Percentiles rank a stretch among this genome's conserved stretches.
These are phyloP conservation scores for Myotis pilosus DNA, from an alignment of 2,797 vertebrate species.

Conservation along the genomic window DNA sequence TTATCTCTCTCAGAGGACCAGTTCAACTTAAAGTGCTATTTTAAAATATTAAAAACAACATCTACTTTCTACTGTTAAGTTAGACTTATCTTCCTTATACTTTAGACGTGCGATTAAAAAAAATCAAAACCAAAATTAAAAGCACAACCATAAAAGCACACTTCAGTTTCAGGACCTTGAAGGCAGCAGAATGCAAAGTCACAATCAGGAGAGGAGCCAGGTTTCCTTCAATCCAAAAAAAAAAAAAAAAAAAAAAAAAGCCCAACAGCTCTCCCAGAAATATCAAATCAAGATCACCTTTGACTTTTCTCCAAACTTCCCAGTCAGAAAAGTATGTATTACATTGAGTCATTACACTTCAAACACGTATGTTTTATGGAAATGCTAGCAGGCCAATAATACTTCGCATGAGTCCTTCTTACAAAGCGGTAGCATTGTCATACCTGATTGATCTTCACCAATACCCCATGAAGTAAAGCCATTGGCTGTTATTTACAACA, in stretches of 20 bases:
- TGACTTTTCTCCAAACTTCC: conserved; percentile 12
- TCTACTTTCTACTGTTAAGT: neutral
- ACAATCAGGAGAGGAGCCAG: conserved; percentile 4
- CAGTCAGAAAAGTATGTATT: neutral
- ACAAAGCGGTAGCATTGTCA: conserved; percentile 1
- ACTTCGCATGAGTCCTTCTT: neutral
- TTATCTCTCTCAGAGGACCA: neutral
- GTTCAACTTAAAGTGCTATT: neutral
- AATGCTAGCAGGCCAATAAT: neutral
- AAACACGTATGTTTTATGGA: neutral
- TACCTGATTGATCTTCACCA: conserved; percentile 3
- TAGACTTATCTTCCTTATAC: neutral
- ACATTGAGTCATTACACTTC: neutral
- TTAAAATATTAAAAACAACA: conserved; percentile 11
- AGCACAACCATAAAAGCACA: neutral
- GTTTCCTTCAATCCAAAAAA: conserved; percentile 35
- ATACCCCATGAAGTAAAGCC: neutral
- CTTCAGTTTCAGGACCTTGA: conserved; percentile 27
- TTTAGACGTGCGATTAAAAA: neutral
- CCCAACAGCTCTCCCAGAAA: neutral
- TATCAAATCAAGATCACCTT: neutral
- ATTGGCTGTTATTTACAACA: neutral
- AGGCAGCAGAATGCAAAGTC: conserved; percentile 24
- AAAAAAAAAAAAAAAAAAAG: conserved; percentile 33
- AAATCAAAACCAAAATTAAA: conserved; percentile 49